phyloP scores from a whole-genome alignment of 2,888 invertebrate genomes.

The Epinotia demarniana region DNA sequence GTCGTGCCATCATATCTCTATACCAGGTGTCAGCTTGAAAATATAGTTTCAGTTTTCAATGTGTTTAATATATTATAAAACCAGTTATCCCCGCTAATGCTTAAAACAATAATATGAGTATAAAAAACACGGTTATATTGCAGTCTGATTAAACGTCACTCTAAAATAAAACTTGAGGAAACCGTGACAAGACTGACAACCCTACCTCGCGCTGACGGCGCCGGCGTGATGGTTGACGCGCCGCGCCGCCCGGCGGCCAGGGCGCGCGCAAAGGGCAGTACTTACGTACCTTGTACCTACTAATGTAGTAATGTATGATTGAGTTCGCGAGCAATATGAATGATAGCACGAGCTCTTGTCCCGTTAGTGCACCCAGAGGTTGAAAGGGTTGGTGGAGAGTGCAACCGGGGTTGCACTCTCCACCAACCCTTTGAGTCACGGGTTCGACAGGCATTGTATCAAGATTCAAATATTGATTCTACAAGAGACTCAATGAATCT shows the following conservation, averaged over 20 bases:
- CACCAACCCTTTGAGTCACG: too few species aligned
- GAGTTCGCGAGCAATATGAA: background rate
- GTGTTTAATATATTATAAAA: too few species aligned
- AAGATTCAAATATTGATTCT: background rate
- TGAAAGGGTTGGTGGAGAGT: too few species aligned
- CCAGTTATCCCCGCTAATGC: too few species aligned
- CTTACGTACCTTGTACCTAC: background rate
- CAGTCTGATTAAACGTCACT: background rate
- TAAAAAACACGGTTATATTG: background rate
- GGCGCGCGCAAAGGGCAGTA: constrained; percentile 41
- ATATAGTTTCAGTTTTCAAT: too few species aligned
- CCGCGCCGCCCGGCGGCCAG: constrained; percentile 46
- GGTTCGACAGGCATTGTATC: too few species aligned
- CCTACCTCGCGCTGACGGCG: constrained; percentile 48
- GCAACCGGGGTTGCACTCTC: too few species aligned
- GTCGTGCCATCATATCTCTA: too few species aligned
- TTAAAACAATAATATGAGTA: too few species aligned
- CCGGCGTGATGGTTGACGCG: constrained; percentile 53
- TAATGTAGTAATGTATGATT: background rate
- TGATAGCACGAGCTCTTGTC: background rate
- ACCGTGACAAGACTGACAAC: constrained; percentile 27
- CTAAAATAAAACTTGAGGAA: constrained; percentile 1
- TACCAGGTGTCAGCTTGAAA: too few species aligned
- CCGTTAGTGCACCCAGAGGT: too few species aligned
- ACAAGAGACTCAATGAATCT: background rate